Evolutionary conservation across 1,140 invertebrate species (phyloP).

Genomic region (Coenobita brevimanus): DNA sequence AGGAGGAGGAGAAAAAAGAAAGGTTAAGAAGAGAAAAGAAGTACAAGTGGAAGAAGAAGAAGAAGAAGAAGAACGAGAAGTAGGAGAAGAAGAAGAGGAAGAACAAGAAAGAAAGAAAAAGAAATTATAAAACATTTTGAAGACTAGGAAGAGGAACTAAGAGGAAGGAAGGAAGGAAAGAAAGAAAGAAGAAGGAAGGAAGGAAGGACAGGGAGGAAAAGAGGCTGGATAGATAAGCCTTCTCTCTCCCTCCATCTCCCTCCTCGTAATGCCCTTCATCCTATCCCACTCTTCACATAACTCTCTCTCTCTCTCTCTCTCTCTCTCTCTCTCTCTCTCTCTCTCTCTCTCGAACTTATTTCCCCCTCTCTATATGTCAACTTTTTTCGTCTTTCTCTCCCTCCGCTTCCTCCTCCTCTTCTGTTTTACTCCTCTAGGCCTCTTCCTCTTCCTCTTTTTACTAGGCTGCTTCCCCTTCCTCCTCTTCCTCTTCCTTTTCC

Average conservation of each 20-base stretch:
- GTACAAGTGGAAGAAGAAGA: background rate
- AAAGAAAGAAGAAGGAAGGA: no score
- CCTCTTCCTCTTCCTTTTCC: background rate
- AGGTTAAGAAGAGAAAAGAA: no score
- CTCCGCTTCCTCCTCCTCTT: constrained; percentile 70
- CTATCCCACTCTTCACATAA: background rate
- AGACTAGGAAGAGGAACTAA: background rate
- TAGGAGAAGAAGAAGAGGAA: background rate
- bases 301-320: constrained; percentile 4
- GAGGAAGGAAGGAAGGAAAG: background rate
- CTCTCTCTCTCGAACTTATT: background rate
- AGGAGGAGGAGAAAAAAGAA: background rate
- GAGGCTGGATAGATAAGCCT: background rate
- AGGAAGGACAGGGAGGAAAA: no score
- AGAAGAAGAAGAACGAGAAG: background rate
- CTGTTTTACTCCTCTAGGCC: background rate
- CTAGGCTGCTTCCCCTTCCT: background rate
- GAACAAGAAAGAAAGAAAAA: background rate
- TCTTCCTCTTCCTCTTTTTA: background rate
- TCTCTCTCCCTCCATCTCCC: background rate
- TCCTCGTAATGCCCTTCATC: background rate
- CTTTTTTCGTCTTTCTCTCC: background rate
- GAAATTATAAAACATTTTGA: background rate
- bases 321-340: background rate
- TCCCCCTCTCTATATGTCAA: no score